Evolutionary conservation across 2,888 invertebrate genomes (phyloP).

Genomic region (Cephus nigrinus): DNA sequence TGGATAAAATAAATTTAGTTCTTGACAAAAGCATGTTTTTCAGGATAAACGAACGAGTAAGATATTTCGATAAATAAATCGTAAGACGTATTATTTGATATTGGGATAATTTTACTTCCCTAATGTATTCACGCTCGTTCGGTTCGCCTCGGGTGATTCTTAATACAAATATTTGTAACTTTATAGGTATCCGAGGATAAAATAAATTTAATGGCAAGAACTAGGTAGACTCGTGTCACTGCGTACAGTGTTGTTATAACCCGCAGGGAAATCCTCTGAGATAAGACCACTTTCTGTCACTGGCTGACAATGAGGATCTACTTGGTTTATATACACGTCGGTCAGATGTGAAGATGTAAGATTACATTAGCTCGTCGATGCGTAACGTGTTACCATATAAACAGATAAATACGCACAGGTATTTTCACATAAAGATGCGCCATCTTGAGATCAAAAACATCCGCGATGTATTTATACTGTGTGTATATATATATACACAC

Average conservation of each 20-base stretch:
- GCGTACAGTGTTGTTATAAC: background rate
- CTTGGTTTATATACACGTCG: conserved; percentile 14
- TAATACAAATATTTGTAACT: conserved; percentile 23
- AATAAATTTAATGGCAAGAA: conserved; percentile 15
- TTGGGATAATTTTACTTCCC: background rate
- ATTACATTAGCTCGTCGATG: background rate
- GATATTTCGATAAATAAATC: background rate
- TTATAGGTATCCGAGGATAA: conserved; percentile 16
- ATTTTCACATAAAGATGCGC: background rate
- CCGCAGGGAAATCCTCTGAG: conserved; percentile 14
- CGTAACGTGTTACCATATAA: background rate
- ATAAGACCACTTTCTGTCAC: conserved; percentile 23
- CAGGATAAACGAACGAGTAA: background rate
- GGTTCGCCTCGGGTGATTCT: background rate
- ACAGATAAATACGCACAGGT: background rate
- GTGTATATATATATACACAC: too few relatives aligned
- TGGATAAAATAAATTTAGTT: background rate
- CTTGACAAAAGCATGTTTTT: background rate
- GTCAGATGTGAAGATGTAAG: background rate
- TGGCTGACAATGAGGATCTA: conserved; percentile 15
- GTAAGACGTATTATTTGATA: background rate
- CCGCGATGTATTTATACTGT: background rate
- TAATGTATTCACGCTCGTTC: background rate
- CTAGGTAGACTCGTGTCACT: background rate
- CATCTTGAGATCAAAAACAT: conserved; percentile 1